Base-by-base conservation (phyloP, 2,797 vertebrate species). In the Australoheros facetus region DNA sequence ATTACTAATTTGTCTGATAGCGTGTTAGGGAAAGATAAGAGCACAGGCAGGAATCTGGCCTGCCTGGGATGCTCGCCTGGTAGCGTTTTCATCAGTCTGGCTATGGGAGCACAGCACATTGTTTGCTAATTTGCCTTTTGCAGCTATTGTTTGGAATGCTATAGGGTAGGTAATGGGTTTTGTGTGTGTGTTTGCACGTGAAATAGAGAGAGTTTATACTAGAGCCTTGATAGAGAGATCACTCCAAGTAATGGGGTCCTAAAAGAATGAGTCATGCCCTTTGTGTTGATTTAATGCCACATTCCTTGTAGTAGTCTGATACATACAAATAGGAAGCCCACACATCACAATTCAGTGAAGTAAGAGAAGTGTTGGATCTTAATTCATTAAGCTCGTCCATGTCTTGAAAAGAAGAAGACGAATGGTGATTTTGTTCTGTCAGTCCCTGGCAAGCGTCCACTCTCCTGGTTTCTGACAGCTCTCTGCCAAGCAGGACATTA, bases 1-100 rank as follows among this genome's bases (percentile, higher is more conserved):
- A 56, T 88, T 94, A 90, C 90, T 95, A 93, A 94, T 94, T 94
- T 93, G 90, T 93, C 86, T 88, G 91, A 95, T 92, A 88, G 92
- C 71, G 84, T 94, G 94, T 88, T 89, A 81, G 82, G 75, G 62
- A 77, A 75, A 91, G 93, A 94, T 94, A 95, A 94, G 89, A 86
- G 70, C 51, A 6, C 77, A 90, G 85, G 90, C 89, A 90, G 88
- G 85, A 89, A 87, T 92, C 85, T 85, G 84, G 87, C 80, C 86
- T 80, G 86, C 83, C 86, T 78, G 70, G 83, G 85, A 92, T 85
- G 89, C 86, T 85, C 32, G 62, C 77, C 82, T 82, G 83, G 81
- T 86, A 76, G 85, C 71, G 87, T 85, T 93, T 89, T 88, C 89
- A 92, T 92, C 89, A 86, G 86, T 86, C 85, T 76, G 75, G 79